phyloP scores from a whole-genome alignment of 64 coral and sea anemone genomes.

The Montipora capricornis region DNA sequence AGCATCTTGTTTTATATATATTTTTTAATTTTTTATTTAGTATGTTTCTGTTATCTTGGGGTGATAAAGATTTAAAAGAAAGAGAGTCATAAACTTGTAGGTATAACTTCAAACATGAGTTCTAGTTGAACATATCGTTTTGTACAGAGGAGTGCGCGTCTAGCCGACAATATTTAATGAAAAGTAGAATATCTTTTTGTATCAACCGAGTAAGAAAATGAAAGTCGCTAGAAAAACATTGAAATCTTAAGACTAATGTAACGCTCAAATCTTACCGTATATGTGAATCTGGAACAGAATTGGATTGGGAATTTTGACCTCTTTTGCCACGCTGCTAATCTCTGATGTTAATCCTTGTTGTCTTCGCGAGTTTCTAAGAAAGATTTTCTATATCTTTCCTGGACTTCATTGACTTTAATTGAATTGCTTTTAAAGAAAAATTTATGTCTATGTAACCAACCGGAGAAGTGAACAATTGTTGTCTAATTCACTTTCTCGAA shows the following conservation, averaged over 20 bases:
- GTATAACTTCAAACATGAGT: too few relatives aligned
- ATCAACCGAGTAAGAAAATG: too few relatives aligned
- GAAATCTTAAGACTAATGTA: neutral
- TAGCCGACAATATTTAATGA: too few relatives aligned
- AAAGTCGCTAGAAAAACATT: neutral
- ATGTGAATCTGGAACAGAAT: neutral
- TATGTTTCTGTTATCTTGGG: too few relatives aligned
- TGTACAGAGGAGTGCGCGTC: too few relatives aligned
- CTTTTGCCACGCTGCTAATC: neutral
- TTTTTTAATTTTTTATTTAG: too few relatives aligned
- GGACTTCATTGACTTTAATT: neutral
- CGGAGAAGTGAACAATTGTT: conserved; percentile 9
- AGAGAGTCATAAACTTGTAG: too few relatives aligned
- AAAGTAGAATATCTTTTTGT: too few relatives aligned
- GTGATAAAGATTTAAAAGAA: too few relatives aligned
- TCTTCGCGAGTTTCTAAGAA: neutral
- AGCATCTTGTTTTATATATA: too few relatives aligned
- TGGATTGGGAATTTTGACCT: neutral
- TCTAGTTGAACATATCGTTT: too few relatives aligned
- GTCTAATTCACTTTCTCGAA: neutral
- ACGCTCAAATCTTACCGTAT: neutral
- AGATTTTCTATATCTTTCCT: neutral
- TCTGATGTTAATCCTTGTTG: neutral
- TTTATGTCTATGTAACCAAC: neutral
- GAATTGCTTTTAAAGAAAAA: neutral